Percentiles rank a stretch among this genome's conserved stretches.
These are phyloP conservation scores for Sinosuthora webbiana DNA, from an alignment of 2,113 vertebrate species.

Conservation along the genomic window DNA sequence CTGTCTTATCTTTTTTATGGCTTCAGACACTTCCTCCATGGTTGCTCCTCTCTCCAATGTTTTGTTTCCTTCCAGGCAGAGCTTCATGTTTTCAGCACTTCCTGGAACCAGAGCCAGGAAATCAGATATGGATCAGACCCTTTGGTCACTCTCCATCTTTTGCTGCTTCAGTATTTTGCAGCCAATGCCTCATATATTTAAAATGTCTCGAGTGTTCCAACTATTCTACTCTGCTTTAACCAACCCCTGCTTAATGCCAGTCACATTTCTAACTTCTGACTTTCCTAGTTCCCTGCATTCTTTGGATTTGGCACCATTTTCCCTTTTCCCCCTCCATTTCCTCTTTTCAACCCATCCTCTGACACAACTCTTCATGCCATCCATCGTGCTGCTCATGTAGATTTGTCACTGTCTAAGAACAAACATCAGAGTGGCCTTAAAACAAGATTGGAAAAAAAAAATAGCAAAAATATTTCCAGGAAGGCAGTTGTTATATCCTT, in stretches of 20 bases:
- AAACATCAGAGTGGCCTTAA: not conserved
- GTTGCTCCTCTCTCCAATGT: conserved; percentile 55
- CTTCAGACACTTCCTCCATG: conserved; percentile 54
- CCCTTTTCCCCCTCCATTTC: not conserved
- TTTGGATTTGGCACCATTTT: not conserved
- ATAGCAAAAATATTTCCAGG: not conserved
- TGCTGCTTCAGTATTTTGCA: not conserved
- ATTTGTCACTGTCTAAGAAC: not conserved
- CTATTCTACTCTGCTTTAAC: not conserved
- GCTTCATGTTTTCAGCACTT: conserved; percentile 26
- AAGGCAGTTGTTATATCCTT: not conserved
- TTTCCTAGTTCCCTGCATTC: not conserved
- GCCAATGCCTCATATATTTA: not conserved
- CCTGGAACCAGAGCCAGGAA: not conserved
- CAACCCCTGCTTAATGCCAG: not conserved
- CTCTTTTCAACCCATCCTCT: not conserved
- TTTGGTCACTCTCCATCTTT: not conserved
- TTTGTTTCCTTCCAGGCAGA: conserved; percentile 49
- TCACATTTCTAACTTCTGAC: not conserved
- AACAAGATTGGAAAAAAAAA: not conserved
- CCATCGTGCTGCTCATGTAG: not conserved
- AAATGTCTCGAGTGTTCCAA: not conserved
- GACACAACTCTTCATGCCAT: not conserved
- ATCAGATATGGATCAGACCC: not conserved
- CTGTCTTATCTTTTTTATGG: conserved; percentile 20